These are phyloP conservation scores for Andrena hattorfiana DNA, from an alignment of 2,888 invertebrate species.

Conservation along the genomic window DNA sequence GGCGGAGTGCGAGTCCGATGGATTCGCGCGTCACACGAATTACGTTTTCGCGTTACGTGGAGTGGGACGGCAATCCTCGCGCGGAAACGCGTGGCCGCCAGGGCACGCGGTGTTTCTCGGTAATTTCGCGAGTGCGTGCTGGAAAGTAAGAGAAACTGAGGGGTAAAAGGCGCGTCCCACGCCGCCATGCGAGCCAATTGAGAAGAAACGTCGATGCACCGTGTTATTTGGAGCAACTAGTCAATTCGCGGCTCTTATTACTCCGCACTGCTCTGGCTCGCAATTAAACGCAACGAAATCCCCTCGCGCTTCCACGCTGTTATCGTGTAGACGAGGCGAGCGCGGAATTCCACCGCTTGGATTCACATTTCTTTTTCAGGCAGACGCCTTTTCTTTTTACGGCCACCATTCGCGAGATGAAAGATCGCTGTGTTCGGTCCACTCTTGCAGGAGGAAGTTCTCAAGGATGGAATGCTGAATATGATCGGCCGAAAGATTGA, in stretches of 20 bases:
- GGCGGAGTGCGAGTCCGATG: constrained; percentile 12
- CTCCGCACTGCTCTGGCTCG: constrained; percentile 8
- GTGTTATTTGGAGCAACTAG: constrained; percentile 49
- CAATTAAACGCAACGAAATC: constrained; percentile 48
- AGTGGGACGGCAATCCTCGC: constrained; percentile 39
- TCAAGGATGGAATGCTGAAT: no score
- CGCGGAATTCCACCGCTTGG: no score
- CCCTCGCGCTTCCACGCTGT: constrained; percentile 2
- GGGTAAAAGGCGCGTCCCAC: constrained; percentile 62
- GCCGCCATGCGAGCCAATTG: constrained; percentile 40
- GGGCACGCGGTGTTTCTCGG: constrained; percentile 45
- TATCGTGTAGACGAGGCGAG: not conserved
- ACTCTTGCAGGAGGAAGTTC: no score
- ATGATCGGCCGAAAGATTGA: no score
- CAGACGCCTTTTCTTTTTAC: no score
- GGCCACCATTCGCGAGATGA: no score
- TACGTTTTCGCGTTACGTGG: constrained; percentile 20
- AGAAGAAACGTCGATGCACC: constrained; percentile 52
- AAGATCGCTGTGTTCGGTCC: no score
- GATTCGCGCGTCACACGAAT: constrained; percentile 29
- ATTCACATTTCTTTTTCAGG: no score
- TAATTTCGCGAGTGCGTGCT: constrained; percentile 60
- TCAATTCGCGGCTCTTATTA: constrained; percentile 53
- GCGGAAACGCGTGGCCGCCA: constrained; percentile 61
- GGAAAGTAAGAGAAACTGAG: constrained; percentile 64